Percentiles rank a stretch among this genome's conserved stretches.
These are phyloP conservation scores for Neodon shergylaensis DNA, from an alignment of 2,113 vertebrate species.

Conservation along the genomic window DNA sequence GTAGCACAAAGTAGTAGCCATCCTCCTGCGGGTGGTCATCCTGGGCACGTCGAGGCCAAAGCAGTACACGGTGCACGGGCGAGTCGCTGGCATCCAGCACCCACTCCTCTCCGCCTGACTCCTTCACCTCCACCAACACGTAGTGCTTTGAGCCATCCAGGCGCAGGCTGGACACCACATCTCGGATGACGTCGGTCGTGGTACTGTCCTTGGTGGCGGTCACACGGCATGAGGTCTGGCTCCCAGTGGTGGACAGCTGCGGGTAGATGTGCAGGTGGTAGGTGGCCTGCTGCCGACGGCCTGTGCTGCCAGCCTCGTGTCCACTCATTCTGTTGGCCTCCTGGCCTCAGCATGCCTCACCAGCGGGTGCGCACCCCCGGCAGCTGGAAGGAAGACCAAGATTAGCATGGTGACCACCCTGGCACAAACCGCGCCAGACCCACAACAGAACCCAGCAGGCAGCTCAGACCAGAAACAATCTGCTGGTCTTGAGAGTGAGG, in stretches of 20 bases:
- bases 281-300: constrained; percentile 82
- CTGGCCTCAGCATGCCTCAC: constrained; percentile 88
- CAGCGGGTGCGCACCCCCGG: constrained; percentile 82
- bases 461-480: neutral
- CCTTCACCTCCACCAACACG: constrained; percentile 91
- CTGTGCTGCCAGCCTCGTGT: constrained; percentile 82
- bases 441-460: neutral
- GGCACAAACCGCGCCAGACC: neutral
- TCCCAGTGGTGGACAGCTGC: constrained; percentile 84
- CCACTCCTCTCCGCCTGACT: constrained; percentile 87
- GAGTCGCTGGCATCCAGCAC: constrained; percentile 87
- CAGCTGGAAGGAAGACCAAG: constrained; percentile 81
- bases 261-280: constrained; percentile 92
- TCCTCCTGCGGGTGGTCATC: constrained; percentile 87
- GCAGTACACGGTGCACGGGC: constrained; percentile 89
- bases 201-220: constrained; percentile 88
- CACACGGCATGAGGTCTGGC: constrained; percentile 87
- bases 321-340: constrained; percentile 91
- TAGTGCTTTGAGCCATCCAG: constrained; percentile 87
- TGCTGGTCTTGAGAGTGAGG: too few relatives aligned
- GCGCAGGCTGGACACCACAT: constrained; percentile 84
- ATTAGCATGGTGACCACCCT: neutral
- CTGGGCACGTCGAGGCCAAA: constrained; percentile 91
- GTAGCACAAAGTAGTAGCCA: constrained; percentile 93
- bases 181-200: constrained; percentile 86